phyloP scores from a whole-genome alignment of 2,888 invertebrate genomes.

The Trichogramma evanescens region DNA sequence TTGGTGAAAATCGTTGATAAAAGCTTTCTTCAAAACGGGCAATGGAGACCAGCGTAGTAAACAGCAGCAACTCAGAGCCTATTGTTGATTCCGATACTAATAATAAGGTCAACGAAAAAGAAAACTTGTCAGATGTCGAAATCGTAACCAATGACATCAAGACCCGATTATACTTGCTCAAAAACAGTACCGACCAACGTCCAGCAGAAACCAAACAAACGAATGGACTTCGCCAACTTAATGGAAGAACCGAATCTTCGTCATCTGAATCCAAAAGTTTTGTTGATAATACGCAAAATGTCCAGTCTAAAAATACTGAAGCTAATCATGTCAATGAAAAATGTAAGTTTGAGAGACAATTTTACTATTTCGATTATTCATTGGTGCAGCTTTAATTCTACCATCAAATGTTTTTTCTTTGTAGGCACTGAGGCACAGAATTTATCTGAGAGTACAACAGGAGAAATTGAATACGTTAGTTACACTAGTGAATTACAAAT shows the following conservation, averaged over 20 bases:
- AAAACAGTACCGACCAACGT: conserved; percentile 20
- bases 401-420: neutral
- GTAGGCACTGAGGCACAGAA: conserved; percentile 13
- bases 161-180: conserved; percentile 35
- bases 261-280: conserved; percentile 26
- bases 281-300: neutral
- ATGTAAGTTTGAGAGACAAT: conserved; percentile 28
- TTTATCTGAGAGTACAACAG: conserved; percentile 33
- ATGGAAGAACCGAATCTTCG: conserved; percentile 34
- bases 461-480: conserved; percentile 56
- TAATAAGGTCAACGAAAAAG: conserved; percentile 17
- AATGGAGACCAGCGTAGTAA: conserved; percentile 6
- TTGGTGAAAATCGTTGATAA: too few relatives aligned
- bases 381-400: conserved; percentile 1
- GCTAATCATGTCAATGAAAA: conserved; percentile 43
- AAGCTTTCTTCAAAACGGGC: too few relatives aligned
- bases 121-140: conserved; percentile 25
- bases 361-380: conserved; percentile 1
- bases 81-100: neutral
- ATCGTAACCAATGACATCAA: conserved; percentile 37
- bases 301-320: conserved; percentile 32
- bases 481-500: conserved; percentile 96
- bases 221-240: conserved; percentile 39
- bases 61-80: conserved; percentile 5
- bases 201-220: conserved; percentile 27